Evolutionary conservation across 2,113 vertebrate species (phyloP).

Genomic region (Sebastes schlegelii): DNA sequence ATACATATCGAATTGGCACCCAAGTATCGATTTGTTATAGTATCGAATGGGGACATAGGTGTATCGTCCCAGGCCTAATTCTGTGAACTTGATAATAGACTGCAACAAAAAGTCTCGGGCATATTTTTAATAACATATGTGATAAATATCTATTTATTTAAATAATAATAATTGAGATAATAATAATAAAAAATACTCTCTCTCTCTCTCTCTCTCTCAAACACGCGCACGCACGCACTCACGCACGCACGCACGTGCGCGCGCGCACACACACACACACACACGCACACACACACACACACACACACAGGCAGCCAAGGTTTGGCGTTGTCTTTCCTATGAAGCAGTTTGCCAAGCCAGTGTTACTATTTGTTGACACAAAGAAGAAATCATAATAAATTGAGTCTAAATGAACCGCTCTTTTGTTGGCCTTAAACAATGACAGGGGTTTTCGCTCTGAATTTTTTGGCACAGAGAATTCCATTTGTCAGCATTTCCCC

Average conservation of each 20-base stretch:
- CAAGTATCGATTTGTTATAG: no score
- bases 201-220: neutral
- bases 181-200: neutral
- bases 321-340: conserved; percentile 44
- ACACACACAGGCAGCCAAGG: conserved; percentile 2
- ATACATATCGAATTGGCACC: no score
- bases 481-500: conserved; percentile 72
- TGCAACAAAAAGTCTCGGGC: no score
- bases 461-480: conserved; percentile 71
- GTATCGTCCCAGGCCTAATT: no score
- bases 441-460: conserved; percentile 62
- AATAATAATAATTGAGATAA: neutral
- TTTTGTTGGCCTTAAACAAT: conserved; percentile 77
- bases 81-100: no score
- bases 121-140: no score
- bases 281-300: neutral
- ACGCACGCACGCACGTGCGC: neutral
- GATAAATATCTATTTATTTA: no score
- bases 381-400: conserved; percentile 72
- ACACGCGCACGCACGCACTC: no score
- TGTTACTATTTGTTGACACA: conserved; percentile 66
- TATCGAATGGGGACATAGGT: no score
- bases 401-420: conserved; percentile 67
- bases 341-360: conserved; percentile 56
- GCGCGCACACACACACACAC: neutral